Evolutionary conservation across 2,888 invertebrate genomes (phyloP).

Genomic region (Pemphredon lugubris): DNA sequence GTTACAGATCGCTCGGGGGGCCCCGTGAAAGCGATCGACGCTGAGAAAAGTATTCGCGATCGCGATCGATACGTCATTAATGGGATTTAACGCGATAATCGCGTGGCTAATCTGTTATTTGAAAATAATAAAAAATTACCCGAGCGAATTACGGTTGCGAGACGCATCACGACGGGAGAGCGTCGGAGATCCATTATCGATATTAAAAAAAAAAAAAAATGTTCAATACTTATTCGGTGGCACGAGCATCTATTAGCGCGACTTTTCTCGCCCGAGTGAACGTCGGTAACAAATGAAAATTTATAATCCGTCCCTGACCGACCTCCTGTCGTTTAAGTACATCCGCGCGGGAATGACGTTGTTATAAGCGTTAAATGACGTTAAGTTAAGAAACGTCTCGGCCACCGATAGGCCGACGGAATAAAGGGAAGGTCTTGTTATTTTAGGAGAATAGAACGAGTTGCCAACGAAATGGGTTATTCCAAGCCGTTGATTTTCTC

Average conservation of each 20-base stretch:
- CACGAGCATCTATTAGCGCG: slow-evolving; percentile 20
- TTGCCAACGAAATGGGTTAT: slow-evolving; percentile 72
- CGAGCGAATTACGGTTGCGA: too few species aligned
- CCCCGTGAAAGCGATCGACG: slow-evolving; percentile 33
- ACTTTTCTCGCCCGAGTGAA: slow-evolving; percentile 13
- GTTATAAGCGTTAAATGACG: slow-evolving; percentile 34
- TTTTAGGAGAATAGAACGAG: slow-evolving; percentile 69
- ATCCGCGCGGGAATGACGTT: slow-evolving; percentile 41
- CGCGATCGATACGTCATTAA: not conserved
- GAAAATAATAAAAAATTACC: too few species aligned
- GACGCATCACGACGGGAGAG: too few species aligned
- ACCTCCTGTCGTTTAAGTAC: not conserved
- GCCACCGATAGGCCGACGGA: slow-evolving; percentile 47
- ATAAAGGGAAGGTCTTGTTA: slow-evolving; percentile 62
- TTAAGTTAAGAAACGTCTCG: slow-evolving; percentile 37
- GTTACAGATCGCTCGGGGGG: slow-evolving; percentile 19
- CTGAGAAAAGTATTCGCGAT: slow-evolving; percentile 1
- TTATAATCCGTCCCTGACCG: slow-evolving; percentile 22
- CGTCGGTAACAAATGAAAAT: slow-evolving; percentile 35
- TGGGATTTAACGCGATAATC: slow-evolving; percentile 6
- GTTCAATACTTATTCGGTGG: too few species aligned
- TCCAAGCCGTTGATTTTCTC: slow-evolving; percentile 75
- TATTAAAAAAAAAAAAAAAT: too few species aligned
- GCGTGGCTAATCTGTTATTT: too few species aligned
- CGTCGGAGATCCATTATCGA: too few species aligned